phyloP scores from a whole-genome alignment of 1,140 invertebrate species.

The Aphelenchoides fujianensis region DNA sequence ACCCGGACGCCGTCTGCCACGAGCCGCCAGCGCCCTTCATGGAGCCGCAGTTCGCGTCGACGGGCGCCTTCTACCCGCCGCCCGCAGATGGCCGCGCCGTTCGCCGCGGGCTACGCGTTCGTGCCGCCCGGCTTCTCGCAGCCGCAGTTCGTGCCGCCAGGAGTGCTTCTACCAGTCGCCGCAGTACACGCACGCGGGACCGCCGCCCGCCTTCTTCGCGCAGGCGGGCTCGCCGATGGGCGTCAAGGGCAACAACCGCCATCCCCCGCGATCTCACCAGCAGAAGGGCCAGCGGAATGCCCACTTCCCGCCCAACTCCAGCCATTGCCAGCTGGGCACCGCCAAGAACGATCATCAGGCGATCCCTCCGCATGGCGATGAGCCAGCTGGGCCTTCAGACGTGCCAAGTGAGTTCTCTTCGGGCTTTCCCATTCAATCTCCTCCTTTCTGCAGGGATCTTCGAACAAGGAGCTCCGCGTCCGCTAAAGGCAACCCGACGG shows the following conservation, averaged over 20 bases:
- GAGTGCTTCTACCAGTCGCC: not conserved
- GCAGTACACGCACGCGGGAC: too few species aligned
- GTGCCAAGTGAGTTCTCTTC: not conserved
- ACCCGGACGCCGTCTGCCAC: not conserved
- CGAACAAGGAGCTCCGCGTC: not conserved
- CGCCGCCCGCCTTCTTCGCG: too few species aligned
- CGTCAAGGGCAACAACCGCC: not conserved
- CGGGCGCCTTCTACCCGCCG: too few species aligned
- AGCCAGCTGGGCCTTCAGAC: not conserved
- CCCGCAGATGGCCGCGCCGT: too few species aligned
- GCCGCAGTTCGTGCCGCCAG: not conserved
- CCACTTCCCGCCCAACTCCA: not conserved
- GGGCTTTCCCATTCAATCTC: not conserved
- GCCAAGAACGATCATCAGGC: too few species aligned
- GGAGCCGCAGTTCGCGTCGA: too few species aligned
- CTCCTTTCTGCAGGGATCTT: not conserved
- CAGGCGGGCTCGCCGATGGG: too few species aligned
- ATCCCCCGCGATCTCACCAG: not conserved
- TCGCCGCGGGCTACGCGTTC: not conserved
- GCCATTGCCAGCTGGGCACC: not conserved
- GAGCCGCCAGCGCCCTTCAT: not conserved
- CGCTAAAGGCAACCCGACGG: not conserved
- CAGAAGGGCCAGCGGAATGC: not conserved
- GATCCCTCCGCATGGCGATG: not conserved
- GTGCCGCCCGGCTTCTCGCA: not conserved